These are phyloP conservation scores for Anoplius nigerrimus DNA, from an alignment of 2,888 invertebrate genomes.

Conservation along the genomic window DNA sequence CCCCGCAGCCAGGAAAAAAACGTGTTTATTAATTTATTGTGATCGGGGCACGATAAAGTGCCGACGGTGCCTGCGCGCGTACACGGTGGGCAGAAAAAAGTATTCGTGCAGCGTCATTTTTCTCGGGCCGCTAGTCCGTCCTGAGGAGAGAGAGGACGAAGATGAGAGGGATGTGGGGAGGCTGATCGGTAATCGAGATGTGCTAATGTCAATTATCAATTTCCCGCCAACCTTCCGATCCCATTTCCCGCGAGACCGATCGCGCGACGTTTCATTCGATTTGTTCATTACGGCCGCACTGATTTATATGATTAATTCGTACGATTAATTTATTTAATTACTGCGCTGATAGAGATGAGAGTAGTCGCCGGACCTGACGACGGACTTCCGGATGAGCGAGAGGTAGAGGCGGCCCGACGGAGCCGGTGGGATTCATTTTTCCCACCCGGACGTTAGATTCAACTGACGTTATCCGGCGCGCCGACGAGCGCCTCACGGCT, in stretches of 20 bases:
- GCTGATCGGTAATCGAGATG: no score
- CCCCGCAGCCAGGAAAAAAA: constrained; percentile 54
- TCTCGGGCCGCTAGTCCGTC: no score
- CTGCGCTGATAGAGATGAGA: no score
- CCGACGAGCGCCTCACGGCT: constrained; percentile 18
- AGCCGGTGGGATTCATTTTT: constrained; percentile 55
- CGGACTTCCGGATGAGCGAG: constrained; percentile 64
- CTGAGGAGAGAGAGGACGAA: no score
- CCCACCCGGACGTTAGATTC: constrained; percentile 48
- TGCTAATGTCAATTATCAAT: no score
- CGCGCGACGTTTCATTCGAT: constrained; percentile 26
- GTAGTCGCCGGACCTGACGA: constrained; percentile 35
- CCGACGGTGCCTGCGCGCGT: constrained; percentile 28
- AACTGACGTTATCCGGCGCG: constrained; percentile 48
- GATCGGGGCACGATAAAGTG: constrained; percentile 54
- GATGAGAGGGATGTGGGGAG: no score
- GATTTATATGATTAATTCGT: no score
- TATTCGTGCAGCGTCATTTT: no score
- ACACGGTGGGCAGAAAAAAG: constrained; percentile 30
- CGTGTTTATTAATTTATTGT: constrained; percentile 69
- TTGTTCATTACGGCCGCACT: constrained; percentile 9
- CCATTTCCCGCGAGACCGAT: constrained; percentile 6
- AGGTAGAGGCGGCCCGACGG: constrained; percentile 5
- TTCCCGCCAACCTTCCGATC: constrained; percentile 32
- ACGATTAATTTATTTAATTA: no score